These are phyloP conservation scores for Ctenopoma kingsleyae DNA, from an alignment of 2,797 vertebrate species.

Conservation along the genomic window DNA sequence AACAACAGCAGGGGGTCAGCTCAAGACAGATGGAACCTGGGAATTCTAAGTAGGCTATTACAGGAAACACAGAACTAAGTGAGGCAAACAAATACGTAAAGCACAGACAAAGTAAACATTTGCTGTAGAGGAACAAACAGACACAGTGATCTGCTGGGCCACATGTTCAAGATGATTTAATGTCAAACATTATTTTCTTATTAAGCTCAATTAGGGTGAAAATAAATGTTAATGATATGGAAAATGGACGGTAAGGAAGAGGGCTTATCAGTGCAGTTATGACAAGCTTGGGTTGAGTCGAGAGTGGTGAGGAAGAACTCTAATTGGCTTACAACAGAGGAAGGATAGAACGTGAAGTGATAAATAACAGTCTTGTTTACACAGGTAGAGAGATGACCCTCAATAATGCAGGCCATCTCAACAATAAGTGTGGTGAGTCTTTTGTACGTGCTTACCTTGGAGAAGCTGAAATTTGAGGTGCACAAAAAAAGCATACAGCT, in stretches of 20 bases:
- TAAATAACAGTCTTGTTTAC: constrained; percentile 77
- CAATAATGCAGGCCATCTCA: constrained; percentile 58
- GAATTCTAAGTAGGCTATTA: constrained; percentile 55
- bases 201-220: constrained; percentile 88
- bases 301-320: constrained; percentile 57
- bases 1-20: constrained; percentile 45
- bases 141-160: constrained; percentile 70
- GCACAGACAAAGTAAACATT: constrained; percentile 60
- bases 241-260: constrained; percentile 83
- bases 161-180: constrained; percentile 79
- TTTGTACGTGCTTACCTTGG: constrained; percentile 34
- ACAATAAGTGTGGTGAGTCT: constrained; percentile 25
- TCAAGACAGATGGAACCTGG: constrained; percentile 37
- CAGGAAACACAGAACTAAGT: constrained; percentile 27
- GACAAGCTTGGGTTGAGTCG: constrained; percentile 55
- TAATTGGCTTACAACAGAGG: constrained; percentile 71
- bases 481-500: constrained; percentile 14
- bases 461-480: constrained; percentile 23
- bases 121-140: constrained; percentile 60
- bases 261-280: constrained; percentile 56
- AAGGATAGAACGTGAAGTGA: constrained; percentile 58
- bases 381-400: constrained; percentile 62
- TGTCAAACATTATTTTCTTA: constrained; percentile 88
- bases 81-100: constrained; percentile 49
- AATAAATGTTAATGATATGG: constrained; percentile 91